Evolutionary conservation across 2,113 vertebrate genomes (phyloP).

Genomic region (Mesocricetus auratus): DNA sequence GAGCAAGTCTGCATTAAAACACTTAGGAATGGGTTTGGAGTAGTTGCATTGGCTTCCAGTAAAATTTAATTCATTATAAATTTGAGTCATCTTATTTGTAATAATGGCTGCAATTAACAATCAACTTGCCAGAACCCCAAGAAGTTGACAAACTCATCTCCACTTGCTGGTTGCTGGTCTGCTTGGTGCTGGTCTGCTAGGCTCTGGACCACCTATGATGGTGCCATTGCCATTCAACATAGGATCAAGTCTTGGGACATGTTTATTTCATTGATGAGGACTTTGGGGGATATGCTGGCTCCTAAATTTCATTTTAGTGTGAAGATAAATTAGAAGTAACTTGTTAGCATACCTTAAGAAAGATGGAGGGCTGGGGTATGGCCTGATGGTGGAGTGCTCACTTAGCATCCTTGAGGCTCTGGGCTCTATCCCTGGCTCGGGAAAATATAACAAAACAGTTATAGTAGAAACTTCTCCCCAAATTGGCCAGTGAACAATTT

Average conservation of each 20-base stretch:
- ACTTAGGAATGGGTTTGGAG: background rate
- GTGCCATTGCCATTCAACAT: background rate
- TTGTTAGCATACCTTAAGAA: background rate
- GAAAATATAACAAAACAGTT: background rate
- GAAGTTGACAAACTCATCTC: background rate
- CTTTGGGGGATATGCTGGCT: background rate
- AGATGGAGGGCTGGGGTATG: too few species aligned
- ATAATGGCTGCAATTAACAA: background rate
- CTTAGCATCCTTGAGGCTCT: background rate
- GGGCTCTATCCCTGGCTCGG: background rate
- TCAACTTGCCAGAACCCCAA: background rate
- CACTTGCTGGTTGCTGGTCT: rapidly evolving
- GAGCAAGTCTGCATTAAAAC: background rate
- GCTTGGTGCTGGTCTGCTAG: rapidly evolving
- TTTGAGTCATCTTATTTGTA: background rate
- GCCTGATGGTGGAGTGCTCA: background rate
- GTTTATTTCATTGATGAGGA: background rate
- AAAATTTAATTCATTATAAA: background rate
- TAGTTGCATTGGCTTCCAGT: background rate
- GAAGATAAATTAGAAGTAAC: background rate
- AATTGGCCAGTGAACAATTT: background rate
- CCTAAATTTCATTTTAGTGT: background rate
- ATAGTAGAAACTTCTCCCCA: background rate
- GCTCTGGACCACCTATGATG: background rate
- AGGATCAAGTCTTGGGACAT: background rate